Evolutionary conservation across 2,113 vertebrate genomes (phyloP).

Genomic region (Zootoca vivipara): DNA sequence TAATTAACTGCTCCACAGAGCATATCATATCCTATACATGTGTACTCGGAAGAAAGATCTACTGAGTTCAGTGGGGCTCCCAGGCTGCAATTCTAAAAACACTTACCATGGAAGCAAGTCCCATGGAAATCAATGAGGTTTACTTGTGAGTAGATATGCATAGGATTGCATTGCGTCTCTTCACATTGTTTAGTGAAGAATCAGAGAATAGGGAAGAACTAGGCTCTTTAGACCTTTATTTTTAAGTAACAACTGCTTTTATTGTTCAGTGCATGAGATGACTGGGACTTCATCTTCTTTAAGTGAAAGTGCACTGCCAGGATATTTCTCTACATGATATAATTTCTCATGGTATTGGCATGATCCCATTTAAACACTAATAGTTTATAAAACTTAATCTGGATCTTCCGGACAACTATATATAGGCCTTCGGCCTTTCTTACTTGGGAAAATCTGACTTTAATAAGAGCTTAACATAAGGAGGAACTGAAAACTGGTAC

Average conservation of each 20-base stretch:
- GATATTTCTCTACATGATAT: not conserved
- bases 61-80: not conserved
- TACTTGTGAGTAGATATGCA: not conserved
- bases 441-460: slow-evolving; percentile 30
- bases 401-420: not conserved
- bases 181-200: slow-evolving; percentile 10
- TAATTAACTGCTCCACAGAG: not conserved
- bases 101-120: not conserved
- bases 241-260: not conserved
- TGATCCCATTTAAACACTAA: not conserved
- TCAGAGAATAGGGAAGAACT: not conserved
- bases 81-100: not conserved
- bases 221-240: slow-evolving; percentile 17
- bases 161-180: not conserved
- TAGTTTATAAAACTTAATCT: not conserved
- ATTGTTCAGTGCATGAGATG: not conserved
- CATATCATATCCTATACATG: not conserved
- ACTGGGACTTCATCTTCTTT: not conserved
- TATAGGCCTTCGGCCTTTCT: not conserved
- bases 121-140: not conserved
- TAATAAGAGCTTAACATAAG: slow-evolving; percentile 6
- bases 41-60: not conserved
- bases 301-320: slow-evolving; percentile 10
- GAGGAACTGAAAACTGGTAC: not conserved
- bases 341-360: slow-evolving; percentile 18